Percentiles rank a stretch among this genome's conserved stretches.
These are phyloP conservation scores for Calameuta idolon DNA, from an alignment of 2,888 invertebrate genomes.

Conservation along the genomic window DNA sequence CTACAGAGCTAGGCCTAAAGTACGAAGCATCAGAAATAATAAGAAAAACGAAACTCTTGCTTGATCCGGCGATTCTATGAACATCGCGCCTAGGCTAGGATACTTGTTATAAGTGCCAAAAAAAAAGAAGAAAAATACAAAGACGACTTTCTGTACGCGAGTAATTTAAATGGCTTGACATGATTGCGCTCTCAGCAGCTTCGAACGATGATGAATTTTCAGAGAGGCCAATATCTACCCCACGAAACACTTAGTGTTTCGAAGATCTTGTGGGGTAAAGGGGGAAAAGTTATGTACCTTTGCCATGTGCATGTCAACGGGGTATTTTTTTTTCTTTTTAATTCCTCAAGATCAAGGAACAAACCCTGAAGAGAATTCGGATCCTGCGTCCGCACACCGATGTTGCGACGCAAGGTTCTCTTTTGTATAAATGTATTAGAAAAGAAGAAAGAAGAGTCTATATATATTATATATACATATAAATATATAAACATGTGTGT, in stretches of 20 bases:
- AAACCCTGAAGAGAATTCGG: not conserved
- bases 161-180: constrained; percentile 28
- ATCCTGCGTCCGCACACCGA: not conserved
- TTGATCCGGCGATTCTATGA: constrained; percentile 6
- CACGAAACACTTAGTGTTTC: not conserved
- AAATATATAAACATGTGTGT: constrained; percentile 32
- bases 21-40: not conserved
- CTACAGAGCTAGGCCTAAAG: not conserved
- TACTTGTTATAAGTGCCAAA: constrained; percentile 23
- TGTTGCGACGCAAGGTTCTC: constrained; percentile 14
- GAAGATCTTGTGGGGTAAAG: not conserved
- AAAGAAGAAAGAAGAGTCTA: constrained; percentile 11
- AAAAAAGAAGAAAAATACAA: constrained; percentile 5
- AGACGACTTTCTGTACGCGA: constrained; percentile 19
- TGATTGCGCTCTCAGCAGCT: not conserved
- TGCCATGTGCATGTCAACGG: constrained; percentile 30
- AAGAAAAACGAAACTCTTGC: constrained; percentile 1
- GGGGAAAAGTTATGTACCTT: constrained; percentile 13
- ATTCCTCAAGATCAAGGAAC: constrained; percentile 20
- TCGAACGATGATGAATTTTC: not conserved
- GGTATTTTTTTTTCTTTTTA: constrained; percentile 20
- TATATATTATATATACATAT: constrained; percentile 28
- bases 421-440: constrained; percentile 53
- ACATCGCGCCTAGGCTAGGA: not conserved
- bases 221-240: not conserved